These are phyloP conservation scores for Cheilosia pagana DNA, from an alignment of 2,888 invertebrate genomes.

Conservation along the genomic window DNA sequence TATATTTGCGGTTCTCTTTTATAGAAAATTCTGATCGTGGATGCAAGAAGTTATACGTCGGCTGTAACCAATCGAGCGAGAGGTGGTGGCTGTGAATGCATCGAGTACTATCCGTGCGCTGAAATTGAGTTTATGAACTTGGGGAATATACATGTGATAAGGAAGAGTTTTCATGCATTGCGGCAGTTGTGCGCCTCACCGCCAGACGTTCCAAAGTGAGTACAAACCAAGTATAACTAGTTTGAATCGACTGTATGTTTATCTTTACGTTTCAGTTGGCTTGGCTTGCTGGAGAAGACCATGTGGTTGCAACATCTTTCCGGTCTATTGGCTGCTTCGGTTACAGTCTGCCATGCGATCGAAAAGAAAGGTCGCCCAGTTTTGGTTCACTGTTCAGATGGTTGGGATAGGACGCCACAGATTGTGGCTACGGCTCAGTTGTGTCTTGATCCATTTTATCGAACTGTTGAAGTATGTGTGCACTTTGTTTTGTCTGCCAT, in stretches of 20 bases:
- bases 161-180: constrained; percentile 95
- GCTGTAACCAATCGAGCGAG: constrained; percentile 98
- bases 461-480: constrained; percentile 91
- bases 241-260: constrained; percentile 69
- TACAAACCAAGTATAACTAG: constrained; percentile 33
- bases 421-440: constrained; percentile 96
- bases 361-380: constrained; percentile 93
- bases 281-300: constrained; percentile 93
- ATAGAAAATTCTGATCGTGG: constrained; percentile 94
- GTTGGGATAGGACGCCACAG: constrained; percentile 99
- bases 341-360: constrained; percentile 91
- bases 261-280: constrained; percentile 88
- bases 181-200: constrained; percentile 91
- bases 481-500: constrained; percentile 3
- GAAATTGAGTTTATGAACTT: constrained; percentile 99
- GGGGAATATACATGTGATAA: constrained; percentile 98
- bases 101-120: constrained; percentile 96
- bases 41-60: constrained; percentile 97
- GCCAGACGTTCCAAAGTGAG: constrained; percentile 91
- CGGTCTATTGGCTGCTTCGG: constrained; percentile 91
- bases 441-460: constrained; percentile 96
- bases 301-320: constrained; percentile 96
- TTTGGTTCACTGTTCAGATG: constrained; percentile 98
- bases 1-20: constrained; percentile 21
- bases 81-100: constrained; percentile 98